Evolutionary conservation across 2,888 invertebrate genomes (phyloP), one percentile per base, ranked within the genome.

Genomic region (Cerceris ruficornis): DNA sequence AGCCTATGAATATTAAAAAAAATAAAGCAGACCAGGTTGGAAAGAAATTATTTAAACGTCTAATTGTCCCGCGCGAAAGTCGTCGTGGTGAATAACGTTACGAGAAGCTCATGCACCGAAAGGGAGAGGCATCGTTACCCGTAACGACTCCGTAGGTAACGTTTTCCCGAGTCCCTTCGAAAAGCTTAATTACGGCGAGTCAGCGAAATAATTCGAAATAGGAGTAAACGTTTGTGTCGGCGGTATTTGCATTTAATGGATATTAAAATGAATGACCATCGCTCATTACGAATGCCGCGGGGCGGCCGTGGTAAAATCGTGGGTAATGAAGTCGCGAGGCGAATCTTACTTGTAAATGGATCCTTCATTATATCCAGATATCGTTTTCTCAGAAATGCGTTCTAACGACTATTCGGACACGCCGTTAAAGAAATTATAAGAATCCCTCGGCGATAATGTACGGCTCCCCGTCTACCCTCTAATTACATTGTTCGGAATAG

Each of bases 181-280:
- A 81, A 85, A 89, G 90, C 90, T 91, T 90, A 88, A 89, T 91
- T 91, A 90, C 88, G 84, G 81, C 81, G 87, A 88, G 86, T 85
- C 85, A 87, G 85, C 88, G 88, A 89, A 91, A 90, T 89, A 90
- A 89, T 88, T 91, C 89, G 89, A 89, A 90, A 89, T 90, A 87
- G 87, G 89, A 88, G 88, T 88, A 90, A 91, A 91, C 90, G 90
- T 88, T 90, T 88, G 90, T 88, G 89, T 87, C 89, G 86, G 82
- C 73, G 85, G 89, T 88, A 91, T 91, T 90, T 91, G 88, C 90
- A 92, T 91, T 91, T 91, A 91, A 90, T 90, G 90, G 90, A 92
- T 91, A 91, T 91, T 91, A 91, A 91, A 92, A 92, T 91, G 90
- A 91, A 91, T 91, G 91, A 91, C 91, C 90, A 90, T 89, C 88